These are phyloP conservation scores for Cranoglanis bouderius DNA, from an alignment of 2,113 vertebrate species.

Conservation along the genomic window DNA sequence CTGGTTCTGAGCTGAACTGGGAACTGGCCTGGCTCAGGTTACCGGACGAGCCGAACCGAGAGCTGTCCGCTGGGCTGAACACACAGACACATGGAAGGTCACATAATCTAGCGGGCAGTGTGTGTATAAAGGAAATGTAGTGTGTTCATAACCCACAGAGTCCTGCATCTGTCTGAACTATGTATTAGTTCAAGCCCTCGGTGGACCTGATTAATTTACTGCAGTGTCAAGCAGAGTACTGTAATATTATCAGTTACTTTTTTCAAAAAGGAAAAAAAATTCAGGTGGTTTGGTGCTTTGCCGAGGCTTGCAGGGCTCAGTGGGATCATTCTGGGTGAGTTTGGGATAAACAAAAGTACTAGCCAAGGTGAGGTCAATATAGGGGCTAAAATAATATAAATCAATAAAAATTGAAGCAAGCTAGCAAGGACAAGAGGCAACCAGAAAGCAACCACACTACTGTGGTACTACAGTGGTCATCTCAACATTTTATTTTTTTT, in stretches of 20 bases:
- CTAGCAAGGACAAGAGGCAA: neutral
- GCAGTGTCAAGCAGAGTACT: neutral
- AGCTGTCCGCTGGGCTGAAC: constrained; percentile 84
- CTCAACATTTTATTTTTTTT: neutral
- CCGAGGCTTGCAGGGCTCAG: neutral
- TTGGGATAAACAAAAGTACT: neutral
- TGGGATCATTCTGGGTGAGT: neutral
- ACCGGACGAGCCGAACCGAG: constrained; percentile 86
- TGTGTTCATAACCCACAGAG: neutral
- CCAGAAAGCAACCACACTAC: neutral
- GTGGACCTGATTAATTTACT: neutral
- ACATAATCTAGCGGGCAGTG: neutral
- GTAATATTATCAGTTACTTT: neutral
- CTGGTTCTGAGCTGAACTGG: constrained; percentile 81
- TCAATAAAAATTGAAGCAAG: neutral
- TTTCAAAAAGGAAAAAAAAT: neutral
- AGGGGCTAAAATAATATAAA: neutral
- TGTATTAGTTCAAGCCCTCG: neutral
- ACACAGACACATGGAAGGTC: constrained; percentile 23
- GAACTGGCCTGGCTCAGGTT: constrained; percentile 90
- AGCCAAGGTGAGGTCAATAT: neutral
- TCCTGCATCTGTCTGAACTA: neutral
- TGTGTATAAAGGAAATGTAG: neutral
- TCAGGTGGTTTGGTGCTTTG: neutral
- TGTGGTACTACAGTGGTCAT: neutral